A percentile compares a stretch with the other conserved stretches of the same genome.
Evolutionary conservation across 2,888 invertebrate genomes (phyloP).

Genomic region (Pheosia gnoma): DNA sequence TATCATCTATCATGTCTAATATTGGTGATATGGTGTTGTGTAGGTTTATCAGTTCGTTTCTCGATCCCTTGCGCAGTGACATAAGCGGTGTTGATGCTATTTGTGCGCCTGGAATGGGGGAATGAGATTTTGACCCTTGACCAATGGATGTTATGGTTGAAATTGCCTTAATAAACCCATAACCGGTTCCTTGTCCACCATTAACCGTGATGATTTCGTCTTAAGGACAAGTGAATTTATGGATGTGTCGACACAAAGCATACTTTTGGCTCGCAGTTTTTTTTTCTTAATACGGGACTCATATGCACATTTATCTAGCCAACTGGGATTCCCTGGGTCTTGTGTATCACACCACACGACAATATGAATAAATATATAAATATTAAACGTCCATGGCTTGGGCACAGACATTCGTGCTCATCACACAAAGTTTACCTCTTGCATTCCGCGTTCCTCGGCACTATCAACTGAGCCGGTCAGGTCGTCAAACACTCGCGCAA

Average conservation of each 20-base stretch:
- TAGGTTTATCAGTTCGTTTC: constrained; percentile 60
- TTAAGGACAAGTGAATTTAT: not conserved
- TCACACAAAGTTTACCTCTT: too few species aligned
- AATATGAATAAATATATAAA: too few species aligned
- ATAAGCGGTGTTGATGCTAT: constrained; percentile 74
- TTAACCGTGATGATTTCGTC: not conserved
- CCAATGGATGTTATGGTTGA: not conserved
- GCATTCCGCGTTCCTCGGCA: too few species aligned
- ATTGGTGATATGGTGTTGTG: constrained; percentile 77
- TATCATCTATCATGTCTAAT: constrained; percentile 66
- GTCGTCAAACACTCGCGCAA: too few species aligned
- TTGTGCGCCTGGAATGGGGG: constrained; percentile 55
- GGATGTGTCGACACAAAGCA: not conserved
- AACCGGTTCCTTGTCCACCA: not conserved
- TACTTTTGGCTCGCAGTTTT: too few species aligned
- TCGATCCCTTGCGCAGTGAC: constrained; percentile 50
- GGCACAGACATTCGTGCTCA: too few species aligned
- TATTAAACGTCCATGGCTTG: too few species aligned
- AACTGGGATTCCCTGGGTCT: too few species aligned
- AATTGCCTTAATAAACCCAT: not conserved
- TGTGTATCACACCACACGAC: too few species aligned
- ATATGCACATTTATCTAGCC: too few species aligned
- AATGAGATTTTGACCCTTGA: not conserved
- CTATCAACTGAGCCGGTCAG: too few species aligned
- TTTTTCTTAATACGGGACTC: too few species aligned